A percentile compares a stretch with the other conserved stretches of the same genome.
Evolutionary conservation across 1,140 invertebrate species (phyloP).

Genomic region (Choristoneura fumiferana): DNA sequence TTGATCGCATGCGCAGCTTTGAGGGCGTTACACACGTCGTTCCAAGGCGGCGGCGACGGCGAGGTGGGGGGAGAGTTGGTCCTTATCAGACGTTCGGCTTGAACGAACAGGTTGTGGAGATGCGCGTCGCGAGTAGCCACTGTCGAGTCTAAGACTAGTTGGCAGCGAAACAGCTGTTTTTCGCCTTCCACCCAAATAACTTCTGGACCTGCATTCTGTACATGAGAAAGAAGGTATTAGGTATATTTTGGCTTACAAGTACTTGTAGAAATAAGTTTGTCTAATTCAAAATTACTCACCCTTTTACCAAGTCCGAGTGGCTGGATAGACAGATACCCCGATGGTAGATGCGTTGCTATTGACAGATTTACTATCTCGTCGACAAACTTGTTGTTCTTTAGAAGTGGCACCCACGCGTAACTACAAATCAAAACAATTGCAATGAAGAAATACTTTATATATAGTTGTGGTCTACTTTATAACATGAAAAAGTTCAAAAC

Average conservation of each 20-base stretch:
- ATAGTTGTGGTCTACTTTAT: too few relatives aligned
- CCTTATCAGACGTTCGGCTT: conserved; percentile 84
- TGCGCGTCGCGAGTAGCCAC: conserved; percentile 92
- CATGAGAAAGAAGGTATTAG: too few relatives aligned
- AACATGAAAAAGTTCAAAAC: too few relatives aligned
- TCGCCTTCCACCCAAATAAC: conserved; percentile 95
- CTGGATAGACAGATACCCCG: conserved; percentile 93
- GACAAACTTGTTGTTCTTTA: conserved; percentile 89
- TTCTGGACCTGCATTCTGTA: conserved; percentile 92
- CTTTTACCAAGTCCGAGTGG: conserved; percentile 93
- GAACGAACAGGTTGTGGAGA: conserved; percentile 90
- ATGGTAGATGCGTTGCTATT: conserved; percentile 90
- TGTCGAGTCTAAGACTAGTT: conserved; percentile 90
- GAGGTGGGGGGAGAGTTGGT: conserved; percentile 80
- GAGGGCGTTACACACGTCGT: conserved; percentile 90
- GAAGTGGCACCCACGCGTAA: conserved; percentile 92
- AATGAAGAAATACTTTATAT: conserved; percentile 8
- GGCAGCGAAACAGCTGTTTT: conserved; percentile 91
- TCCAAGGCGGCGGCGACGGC: conserved; percentile 82
- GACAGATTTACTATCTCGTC: conserved; percentile 89
- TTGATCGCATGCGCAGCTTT: conserved; percentile 94
- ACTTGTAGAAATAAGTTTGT: neutral
- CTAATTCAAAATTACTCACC: conserved; percentile 79
- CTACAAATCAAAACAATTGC: conserved; percentile 39
- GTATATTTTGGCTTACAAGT: conserved; percentile 27